Evolutionary conservation across 2,797 vertebrate genomes (phyloP).

Genomic region (Rhinella marina): DNA sequence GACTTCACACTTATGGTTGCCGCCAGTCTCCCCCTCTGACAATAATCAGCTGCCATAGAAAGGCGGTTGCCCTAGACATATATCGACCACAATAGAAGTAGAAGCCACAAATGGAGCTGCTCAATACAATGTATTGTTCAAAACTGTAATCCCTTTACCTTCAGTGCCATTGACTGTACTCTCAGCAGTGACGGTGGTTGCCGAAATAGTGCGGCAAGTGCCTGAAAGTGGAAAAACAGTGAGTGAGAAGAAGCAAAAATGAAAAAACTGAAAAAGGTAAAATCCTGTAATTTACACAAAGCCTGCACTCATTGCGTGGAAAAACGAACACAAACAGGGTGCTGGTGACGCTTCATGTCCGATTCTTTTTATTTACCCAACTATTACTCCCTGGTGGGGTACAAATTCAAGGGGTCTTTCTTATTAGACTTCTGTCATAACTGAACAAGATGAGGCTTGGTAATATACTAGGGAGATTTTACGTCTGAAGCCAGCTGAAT

Average conservation of each 20-base stretch:
- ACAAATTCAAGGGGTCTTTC: too few relatives aligned
- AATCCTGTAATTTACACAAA: background rate
- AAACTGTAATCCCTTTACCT: constrained; percentile 65
- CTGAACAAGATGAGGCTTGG: too few relatives aligned
- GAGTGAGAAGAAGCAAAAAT: background rate
- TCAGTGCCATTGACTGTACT: constrained; percentile 60
- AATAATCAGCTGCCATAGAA: too few relatives aligned
- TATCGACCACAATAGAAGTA: background rate
- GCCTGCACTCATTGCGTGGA: background rate
- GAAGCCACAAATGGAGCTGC: background rate
- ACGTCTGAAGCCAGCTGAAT: background rate
- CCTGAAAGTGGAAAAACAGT: constrained; percentile 60
- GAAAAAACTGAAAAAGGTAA: background rate
- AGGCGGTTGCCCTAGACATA: too few relatives aligned
- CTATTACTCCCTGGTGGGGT: too few relatives aligned
- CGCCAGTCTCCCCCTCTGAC: too few relatives aligned
- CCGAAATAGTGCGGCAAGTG: constrained; percentile 60
- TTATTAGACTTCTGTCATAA: too few relatives aligned
- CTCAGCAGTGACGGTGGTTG: constrained; percentile 46
- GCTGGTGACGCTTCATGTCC: too few relatives aligned
- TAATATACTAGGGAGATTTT: too few relatives aligned
- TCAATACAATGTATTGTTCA: background rate
- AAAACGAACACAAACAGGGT: too few relatives aligned
- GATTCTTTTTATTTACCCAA: too few relatives aligned
- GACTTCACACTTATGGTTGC: too few relatives aligned